Percentiles rank a stretch among this genome's conserved stretches.
phyloP scores from a whole-genome alignment of 2,888 invertebrate genomes.

The Apodemia mormo region DNA sequence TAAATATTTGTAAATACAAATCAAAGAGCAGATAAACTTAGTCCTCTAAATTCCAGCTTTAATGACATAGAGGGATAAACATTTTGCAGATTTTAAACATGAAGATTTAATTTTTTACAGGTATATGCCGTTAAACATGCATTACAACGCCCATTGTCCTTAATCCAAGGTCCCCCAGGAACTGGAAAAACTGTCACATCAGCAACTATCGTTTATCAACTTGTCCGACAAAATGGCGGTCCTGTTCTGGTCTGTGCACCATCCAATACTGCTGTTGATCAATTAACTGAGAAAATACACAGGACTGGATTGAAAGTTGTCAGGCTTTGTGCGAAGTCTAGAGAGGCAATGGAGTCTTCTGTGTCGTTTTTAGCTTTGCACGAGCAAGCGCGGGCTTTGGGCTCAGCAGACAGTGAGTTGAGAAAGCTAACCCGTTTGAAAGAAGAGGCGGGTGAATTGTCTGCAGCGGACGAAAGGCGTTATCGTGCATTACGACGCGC shows the following conservation, averaged over 20 bases:
- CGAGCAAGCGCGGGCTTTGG: constrained; percentile 97
- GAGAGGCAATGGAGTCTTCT: constrained; percentile 98
- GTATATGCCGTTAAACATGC: too few species aligned
- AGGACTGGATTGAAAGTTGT: constrained; percentile 96
- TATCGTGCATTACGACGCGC: constrained; percentile 94
- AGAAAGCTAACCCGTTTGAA: constrained; percentile 97
- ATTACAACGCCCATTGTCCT: constrained; percentile 66
- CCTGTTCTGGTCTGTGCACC: constrained; percentile 99
- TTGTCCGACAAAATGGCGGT: constrained; percentile 96
- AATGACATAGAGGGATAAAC: too few species aligned
- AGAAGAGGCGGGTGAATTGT: constrained; percentile 98
- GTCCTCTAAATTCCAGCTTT: too few species aligned
- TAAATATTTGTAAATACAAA: too few species aligned
- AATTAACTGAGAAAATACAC: constrained; percentile 99
- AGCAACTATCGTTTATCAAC: constrained; percentile 98
- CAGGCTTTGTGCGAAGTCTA: constrained; percentile 97
- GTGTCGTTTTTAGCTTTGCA: constrained; percentile 98
- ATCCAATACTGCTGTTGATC: constrained; percentile 99
- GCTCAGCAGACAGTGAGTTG: constrained; percentile 92
- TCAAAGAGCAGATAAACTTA: too few species aligned
- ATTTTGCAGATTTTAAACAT: too few species aligned
- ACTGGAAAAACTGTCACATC: constrained; percentile 99
- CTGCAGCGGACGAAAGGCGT: constrained; percentile 96
- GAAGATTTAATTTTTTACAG: too few species aligned
- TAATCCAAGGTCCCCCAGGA: constrained; percentile 98